Conservation (phyloP, 2,113 vertebrate genomes). For the Forbesichthys agassizii region DNA sequence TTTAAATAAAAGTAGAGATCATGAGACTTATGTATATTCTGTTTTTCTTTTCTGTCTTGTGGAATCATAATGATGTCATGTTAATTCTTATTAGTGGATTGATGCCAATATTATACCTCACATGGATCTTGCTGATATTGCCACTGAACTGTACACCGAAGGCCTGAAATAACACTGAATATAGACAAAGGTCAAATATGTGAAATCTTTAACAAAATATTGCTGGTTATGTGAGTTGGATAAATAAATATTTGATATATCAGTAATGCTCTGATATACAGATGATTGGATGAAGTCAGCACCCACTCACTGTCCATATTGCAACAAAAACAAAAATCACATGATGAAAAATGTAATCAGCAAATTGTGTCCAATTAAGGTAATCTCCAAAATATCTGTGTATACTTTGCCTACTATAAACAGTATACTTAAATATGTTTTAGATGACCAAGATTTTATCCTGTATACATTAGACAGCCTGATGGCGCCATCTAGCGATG, state of each 20-base stretch:
- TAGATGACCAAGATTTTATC: background rate
- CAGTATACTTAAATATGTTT: background rate
- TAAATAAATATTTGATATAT: background rate
- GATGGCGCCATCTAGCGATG: conserved; percentile 58
- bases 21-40: conserved; percentile 49
- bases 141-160: too few relatives aligned
- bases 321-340: background rate
- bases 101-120: too few relatives aligned
- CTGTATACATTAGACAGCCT: conserved; percentile 8
- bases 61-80: too few relatives aligned
- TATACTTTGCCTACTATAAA: too few relatives aligned
- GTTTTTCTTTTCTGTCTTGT: conserved; percentile 30
- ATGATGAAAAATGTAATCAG: too few relatives aligned
- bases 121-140: background rate
- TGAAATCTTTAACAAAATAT: background rate
- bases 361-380: too few relatives aligned
- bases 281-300: background rate
- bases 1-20: conserved; percentile 82
- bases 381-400: background rate
- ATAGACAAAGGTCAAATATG: background rate
- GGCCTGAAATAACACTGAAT: background rate
- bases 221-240: background rate
- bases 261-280: background rate
- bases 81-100: too few relatives aligned
- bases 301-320: background rate